A percentile compares a stretch with the other conserved stretches of the same genome.
These are phyloP conservation scores for Caiman crocodilus DNA, from an alignment of 2,797 vertebrate genomes.

Conservation along the genomic window DNA sequence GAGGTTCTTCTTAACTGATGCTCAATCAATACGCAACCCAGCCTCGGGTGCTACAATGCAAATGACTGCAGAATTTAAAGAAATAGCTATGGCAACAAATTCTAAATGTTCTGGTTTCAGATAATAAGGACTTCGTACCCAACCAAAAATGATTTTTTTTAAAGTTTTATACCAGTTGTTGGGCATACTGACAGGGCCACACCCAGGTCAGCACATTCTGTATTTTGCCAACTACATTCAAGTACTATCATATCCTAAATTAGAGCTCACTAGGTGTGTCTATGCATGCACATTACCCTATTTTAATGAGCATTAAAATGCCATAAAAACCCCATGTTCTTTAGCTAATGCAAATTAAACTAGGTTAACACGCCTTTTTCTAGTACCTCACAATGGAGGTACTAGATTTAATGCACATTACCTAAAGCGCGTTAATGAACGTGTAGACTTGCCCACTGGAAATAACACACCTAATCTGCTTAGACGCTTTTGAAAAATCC, in stretches of 20 bases:
- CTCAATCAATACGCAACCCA: slow-evolving; percentile 19
- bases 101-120: neutral
- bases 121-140: neutral
- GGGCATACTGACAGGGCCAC: neutral
- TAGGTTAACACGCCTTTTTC: no score
- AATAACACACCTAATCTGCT: neutral
- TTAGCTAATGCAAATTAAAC: no score
- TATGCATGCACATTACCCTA: neutral
- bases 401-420: no score
- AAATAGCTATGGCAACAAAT: neutral
- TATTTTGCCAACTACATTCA: neutral
- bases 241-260: neutral
- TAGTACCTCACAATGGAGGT: no score
- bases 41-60: neutral
- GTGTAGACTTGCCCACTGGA: neutral
- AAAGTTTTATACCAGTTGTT: neutral
- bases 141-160: neutral
- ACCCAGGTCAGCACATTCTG: neutral
- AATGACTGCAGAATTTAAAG: neutral
- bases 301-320: no score
- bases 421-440: no score
- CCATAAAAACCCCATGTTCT: no score
- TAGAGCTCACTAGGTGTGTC: neutral
- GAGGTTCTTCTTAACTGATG: neutral
- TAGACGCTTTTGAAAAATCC: neutral